These are phyloP conservation scores for Mormoops blainvillei DNA, from an alignment of 2,113 vertebrate genomes.

Conservation along the genomic window DNA sequence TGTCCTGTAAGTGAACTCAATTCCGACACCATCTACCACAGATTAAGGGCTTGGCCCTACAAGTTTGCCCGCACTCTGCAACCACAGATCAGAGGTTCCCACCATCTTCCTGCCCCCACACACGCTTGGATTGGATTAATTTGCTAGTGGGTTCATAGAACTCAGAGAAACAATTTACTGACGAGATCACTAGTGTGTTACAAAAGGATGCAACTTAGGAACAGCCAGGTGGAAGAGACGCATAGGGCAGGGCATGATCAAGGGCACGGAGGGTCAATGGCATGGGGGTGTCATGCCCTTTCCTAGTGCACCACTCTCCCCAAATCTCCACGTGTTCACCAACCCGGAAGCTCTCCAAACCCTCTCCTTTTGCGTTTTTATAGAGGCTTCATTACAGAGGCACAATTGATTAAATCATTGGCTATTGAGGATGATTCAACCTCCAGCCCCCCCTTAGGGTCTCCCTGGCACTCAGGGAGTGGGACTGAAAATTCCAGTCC, in stretches of 20 bases:
- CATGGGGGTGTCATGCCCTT: background rate
- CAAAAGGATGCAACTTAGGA: background rate
- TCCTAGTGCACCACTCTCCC: background rate
- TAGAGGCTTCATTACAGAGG: background rate
- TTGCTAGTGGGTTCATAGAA: background rate
- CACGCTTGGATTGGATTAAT: background rate
- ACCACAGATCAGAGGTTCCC: background rate
- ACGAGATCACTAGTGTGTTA: background rate
- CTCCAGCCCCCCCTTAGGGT: background rate
- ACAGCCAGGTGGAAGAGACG: background rate
- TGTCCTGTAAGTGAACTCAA: background rate
- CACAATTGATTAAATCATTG: background rate
- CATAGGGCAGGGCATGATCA: accelerated
- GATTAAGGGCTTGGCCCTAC: background rate
- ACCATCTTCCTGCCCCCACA: background rate
- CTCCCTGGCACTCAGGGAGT: background rate
- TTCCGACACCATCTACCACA: background rate
- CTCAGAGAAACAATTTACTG: background rate
- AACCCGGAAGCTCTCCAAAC: background rate
- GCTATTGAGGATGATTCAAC: background rate
- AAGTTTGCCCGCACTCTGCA: background rate
- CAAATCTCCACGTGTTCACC: background rate
- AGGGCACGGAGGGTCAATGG: no score
- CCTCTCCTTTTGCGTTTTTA: background rate
- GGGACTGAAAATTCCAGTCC: background rate